Percentiles rank a stretch among this genome's conserved stretches.
These are phyloP conservation scores for Drosophila melanocephala DNA, from an alignment of 2,888 invertebrate species.

Conservation along the genomic window DNA sequence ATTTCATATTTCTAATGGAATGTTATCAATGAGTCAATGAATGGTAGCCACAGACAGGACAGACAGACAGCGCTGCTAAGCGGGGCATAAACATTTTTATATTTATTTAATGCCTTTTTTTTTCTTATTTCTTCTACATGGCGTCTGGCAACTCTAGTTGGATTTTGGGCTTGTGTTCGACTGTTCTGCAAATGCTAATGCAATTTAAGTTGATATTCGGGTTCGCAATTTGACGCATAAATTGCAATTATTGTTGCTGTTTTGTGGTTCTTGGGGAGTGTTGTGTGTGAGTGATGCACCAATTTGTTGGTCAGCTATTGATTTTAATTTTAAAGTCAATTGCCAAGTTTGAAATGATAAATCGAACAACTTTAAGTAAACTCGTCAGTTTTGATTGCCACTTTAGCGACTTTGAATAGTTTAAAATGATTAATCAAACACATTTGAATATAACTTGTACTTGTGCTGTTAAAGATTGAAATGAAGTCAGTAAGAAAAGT, in stretches of 20 bases:
- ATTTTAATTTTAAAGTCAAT: not conserved
- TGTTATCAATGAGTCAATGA: slow-evolving; percentile 45
- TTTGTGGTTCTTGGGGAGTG: not conserved
- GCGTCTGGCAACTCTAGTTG: not conserved
- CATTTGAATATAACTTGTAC: not conserved
- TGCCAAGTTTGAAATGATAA: slow-evolving; percentile 1
- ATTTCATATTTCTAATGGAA: slow-evolving; percentile 60
- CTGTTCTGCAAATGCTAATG: slow-evolving; percentile 19
- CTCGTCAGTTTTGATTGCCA: not conserved
- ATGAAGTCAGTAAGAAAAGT: not conserved
- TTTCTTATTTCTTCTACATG: not conserved
- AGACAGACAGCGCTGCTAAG: not conserved
- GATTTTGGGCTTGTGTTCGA: slow-evolving; percentile 1
- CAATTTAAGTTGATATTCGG: slow-evolving; percentile 30
- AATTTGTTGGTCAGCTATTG: not conserved
- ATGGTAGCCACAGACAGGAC: not conserved
- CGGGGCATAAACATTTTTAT: slow-evolving; percentile 31
- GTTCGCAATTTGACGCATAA: slow-evolving; percentile 31
- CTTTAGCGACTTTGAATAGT: not conserved
- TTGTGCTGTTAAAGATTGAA: not conserved
- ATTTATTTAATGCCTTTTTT: slow-evolving; percentile 8
- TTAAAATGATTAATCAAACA: slow-evolving; percentile 8
- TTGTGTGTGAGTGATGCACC: not conserved
- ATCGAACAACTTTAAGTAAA: slow-evolving; percentile 3
- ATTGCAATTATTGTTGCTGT: slow-evolving; percentile 40